phyloP scores from a whole-genome alignment of 2,797 vertebrate species.

The Phyllotis vaccarum region DNA sequence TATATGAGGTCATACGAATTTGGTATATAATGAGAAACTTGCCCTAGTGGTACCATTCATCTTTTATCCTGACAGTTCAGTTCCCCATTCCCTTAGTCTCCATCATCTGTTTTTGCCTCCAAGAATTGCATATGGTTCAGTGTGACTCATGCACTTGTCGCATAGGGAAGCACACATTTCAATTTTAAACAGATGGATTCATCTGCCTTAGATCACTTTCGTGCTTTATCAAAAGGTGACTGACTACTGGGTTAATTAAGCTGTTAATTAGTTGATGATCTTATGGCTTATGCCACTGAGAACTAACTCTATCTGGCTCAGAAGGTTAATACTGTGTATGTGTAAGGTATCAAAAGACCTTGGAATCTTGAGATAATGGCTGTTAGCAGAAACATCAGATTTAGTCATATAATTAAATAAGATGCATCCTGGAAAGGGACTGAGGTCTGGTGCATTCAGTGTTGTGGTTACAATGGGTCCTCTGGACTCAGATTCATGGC shows the following conservation, averaged over 20 bases:
- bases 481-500: background rate
- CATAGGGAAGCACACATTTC: background rate
- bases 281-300: background rate
- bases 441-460: background rate
- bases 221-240: slow-evolving; percentile 12
- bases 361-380: slow-evolving; percentile 32
- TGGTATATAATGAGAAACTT: background rate
- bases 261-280: slow-evolving; percentile 6
- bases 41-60: background rate
- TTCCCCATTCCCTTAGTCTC: background rate
- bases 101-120: background rate
- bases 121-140: background rate
- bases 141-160: slow-evolving; percentile 37
- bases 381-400: background rate
- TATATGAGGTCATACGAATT: background rate
- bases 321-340: background rate
- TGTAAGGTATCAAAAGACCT: background rate
- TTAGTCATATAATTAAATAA: background rate
- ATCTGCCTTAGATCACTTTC: slow-evolving; percentile 66
- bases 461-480: background rate
- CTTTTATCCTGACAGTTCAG: background rate
- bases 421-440: background rate
- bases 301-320: background rate
- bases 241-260: slow-evolving; percentile 50
- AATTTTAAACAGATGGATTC: slow-evolving; percentile 54